Evolutionary conservation across 2,797 vertebrate genomes (phyloP).

Genomic region (Acanthurus leucopareius): DNA sequence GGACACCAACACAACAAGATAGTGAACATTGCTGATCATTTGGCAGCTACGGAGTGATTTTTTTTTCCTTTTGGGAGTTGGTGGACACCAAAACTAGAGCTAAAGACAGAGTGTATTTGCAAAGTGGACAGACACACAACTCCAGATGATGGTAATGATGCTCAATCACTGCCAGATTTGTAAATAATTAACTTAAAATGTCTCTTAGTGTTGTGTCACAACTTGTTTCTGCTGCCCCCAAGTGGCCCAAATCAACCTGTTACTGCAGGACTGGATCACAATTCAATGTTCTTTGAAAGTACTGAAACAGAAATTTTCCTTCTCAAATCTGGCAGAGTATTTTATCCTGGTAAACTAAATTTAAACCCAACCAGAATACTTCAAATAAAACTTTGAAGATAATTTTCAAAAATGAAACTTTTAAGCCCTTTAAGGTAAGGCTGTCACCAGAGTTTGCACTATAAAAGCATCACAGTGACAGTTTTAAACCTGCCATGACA

Average conservation of each 20-base stretch:
- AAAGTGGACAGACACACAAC: too few species aligned
- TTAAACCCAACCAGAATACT: background rate
- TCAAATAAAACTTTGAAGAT: slow-evolving; percentile 3
- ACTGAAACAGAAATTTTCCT: background rate
- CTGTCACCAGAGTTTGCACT: slow-evolving; percentile 11
- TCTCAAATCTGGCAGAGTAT: background rate
- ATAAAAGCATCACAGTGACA: slow-evolving; percentile 23
- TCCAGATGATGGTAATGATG: too few species aligned
- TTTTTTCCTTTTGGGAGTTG: background rate
- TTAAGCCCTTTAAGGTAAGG: slow-evolving; percentile 10
- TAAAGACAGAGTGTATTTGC: too few species aligned
- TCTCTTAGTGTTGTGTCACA: too few species aligned
- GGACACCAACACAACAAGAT: too few species aligned
- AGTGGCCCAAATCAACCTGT: background rate
- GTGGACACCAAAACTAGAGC: too few species aligned
- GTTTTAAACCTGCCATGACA: slow-evolving; percentile 29
- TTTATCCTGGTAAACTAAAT: too few species aligned
- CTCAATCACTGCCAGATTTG: too few species aligned
- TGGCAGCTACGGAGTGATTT: too few species aligned
- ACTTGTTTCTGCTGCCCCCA: background rate
- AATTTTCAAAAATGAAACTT: slow-evolving; percentile 1
- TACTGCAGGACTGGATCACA: background rate
- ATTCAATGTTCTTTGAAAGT: background rate
- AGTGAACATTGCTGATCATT: too few species aligned
- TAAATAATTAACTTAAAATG: too few species aligned